A percentile compares a stretch with the other conserved stretches of the same genome.
These are phyloP conservation scores for Cotesia chilonis DNA, from an alignment of 1,140 invertebrate genomes.

Conservation along the genomic window DNA sequence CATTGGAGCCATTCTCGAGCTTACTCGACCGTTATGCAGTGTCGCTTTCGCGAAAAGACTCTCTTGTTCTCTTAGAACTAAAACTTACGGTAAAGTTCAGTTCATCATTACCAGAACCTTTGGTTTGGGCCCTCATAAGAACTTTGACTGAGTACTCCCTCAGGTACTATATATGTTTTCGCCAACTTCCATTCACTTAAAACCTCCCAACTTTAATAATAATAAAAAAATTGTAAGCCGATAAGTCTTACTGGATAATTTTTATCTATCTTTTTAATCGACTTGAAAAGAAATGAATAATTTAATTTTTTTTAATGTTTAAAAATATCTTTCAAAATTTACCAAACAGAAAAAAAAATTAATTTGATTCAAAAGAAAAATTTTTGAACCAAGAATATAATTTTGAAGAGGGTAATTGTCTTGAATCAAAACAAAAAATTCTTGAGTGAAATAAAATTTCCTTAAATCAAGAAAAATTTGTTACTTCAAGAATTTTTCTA, in stretches of 20 bases:
- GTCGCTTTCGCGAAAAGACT: slow-evolving; percentile 13
- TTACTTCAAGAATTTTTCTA: too few species aligned
- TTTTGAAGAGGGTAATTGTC: too few species aligned
- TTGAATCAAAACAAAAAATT: too few species aligned
- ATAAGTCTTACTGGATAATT: slow-evolving; percentile 26
- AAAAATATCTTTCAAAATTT: not conserved
- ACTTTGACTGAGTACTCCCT: slow-evolving; percentile 20
- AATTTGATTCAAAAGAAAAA: too few species aligned
- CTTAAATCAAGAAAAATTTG: too few species aligned
- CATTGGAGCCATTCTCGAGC: slow-evolving; percentile 22
- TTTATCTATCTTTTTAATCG: slow-evolving; percentile 1
- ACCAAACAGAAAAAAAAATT: too few species aligned
- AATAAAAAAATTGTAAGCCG: slow-evolving; percentile 21
- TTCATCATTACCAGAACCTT: slow-evolving; percentile 37
- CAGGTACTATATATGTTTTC: slow-evolving; percentile 27
- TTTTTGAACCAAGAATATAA: too few species aligned
- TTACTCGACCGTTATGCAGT: slow-evolving; percentile 22
- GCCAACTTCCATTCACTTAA: slow-evolving; percentile 36
- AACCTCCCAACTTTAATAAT: slow-evolving; percentile 27
- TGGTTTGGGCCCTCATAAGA: slow-evolving; percentile 14
- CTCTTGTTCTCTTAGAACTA: not conserved
- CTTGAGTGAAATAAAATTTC: too few species aligned
- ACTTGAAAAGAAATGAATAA: too few species aligned
- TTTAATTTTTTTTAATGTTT: slow-evolving; percentile 1
- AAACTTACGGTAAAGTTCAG: slow-evolving; percentile 35